Percentiles rank a stretch among this genome's conserved stretches.
phyloP scores from a whole-genome alignment of 2,888 invertebrate genomes.

The Agelastica alni region DNA sequence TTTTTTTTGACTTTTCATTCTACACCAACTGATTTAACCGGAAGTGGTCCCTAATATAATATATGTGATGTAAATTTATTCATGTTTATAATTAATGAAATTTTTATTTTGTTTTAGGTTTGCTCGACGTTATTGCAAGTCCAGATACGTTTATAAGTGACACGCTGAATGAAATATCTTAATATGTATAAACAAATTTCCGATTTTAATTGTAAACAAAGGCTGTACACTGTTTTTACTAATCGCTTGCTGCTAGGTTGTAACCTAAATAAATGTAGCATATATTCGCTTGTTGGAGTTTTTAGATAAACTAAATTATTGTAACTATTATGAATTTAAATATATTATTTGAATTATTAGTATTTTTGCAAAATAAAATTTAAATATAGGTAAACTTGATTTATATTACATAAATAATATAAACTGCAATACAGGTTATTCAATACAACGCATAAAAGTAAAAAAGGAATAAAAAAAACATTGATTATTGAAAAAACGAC shows the following conservation, averaged over 20 bases:
- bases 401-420: conserved; percentile 49
- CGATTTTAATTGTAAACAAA: conserved; percentile 35
- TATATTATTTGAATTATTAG: conserved; percentile 20
- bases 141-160: conserved; percentile 66
- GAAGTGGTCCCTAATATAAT: not conserved
- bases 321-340: conserved; percentile 35
- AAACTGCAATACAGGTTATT: conserved; percentile 45
- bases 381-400: conserved; percentile 40
- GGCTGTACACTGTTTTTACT: conserved; percentile 38
- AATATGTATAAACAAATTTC: conserved; percentile 29
- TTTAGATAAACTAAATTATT: conserved; percentile 47
- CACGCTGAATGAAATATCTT: conserved; percentile 54
- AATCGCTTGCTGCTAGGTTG: conserved; percentile 35
- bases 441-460: conserved; percentile 42
- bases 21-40: no score
- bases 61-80: no score
- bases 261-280: conserved; percentile 36
- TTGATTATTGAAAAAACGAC: conserved; percentile 23
- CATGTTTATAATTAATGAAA: no score
- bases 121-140: conserved; percentile 69
- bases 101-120: conserved; percentile 57
- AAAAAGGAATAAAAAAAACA: conserved; percentile 37
- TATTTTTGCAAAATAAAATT: conserved; percentile 2
- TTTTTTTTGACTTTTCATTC: no score
- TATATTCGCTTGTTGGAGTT: conserved; percentile 42